Evolutionary conservation across 2,888 invertebrate genomes (phyloP), one percentile per base, ranked within the genome.

Genomic region (Drosophila kambysellisi): DNA sequence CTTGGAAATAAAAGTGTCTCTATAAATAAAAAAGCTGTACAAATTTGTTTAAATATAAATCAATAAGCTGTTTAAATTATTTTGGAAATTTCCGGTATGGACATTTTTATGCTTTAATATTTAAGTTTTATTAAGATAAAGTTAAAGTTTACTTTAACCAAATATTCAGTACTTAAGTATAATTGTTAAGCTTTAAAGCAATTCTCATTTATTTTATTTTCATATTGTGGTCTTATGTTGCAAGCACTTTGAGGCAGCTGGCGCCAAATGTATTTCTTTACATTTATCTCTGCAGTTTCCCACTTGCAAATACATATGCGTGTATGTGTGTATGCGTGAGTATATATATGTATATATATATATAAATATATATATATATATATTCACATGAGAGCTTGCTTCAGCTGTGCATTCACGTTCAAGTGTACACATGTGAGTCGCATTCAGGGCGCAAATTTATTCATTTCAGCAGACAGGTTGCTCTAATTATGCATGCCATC

Each of bases 401-500:
- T 64, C 69, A 46, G 62, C 46, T 63, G 69, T 43, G 64, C 65
- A 82, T 82, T 79, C 70, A 79, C 67, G 71, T 72, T 82, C 83
- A 85, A 82, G 88, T 82, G 68, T 85, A 63, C 62, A 68, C 41
- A 73, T 78, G 59, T 81, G 70, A 56, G 66, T 79, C 53, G 67
- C 61, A 59, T 76, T 74, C 89, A 69, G 50, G 66, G 50, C 64
- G 68, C 68, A 85, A 77, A 89, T 89, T 83, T 83, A 83, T 83
- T 83, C 89, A 86, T 83, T 83, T 72, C 62, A 52, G 64, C 78
- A 89, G 89, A 89, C 89, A 71, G 71, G 74, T 57, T 81, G 75
- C 84, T 83, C 89, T 83, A 89, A 83, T 83, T 83, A 89, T 83
- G 87, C 87, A 80, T 68, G 69, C 57, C 54, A 25, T 63, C 56